phyloP scores from a whole-genome alignment of 2,888 invertebrate species.

The Agonopterix heracliana region DNA sequence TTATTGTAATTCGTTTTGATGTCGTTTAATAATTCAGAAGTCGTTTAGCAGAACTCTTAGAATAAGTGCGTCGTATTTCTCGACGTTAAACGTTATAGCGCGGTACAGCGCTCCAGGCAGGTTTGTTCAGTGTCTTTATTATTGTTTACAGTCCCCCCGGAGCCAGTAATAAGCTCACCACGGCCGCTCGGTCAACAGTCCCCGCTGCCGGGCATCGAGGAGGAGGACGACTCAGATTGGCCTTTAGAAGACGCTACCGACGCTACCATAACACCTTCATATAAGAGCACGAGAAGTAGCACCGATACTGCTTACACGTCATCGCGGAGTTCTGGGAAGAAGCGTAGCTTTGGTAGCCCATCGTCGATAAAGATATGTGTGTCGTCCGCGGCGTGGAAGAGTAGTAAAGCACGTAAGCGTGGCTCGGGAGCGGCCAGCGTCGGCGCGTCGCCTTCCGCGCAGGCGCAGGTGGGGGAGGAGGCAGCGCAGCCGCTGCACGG shows the following conservation, averaged over 20 bases:
- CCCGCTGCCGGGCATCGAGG: slow-evolving; percentile 87
- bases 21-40: slow-evolving; percentile 4
- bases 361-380: slow-evolving; percentile 77
- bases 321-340: slow-evolving; percentile 70
- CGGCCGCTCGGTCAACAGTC: slow-evolving; percentile 81
- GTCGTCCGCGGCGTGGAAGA: slow-evolving; percentile 72
- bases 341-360: slow-evolving; percentile 68
- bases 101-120: slow-evolving; percentile 7
- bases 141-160: slow-evolving; percentile 72
- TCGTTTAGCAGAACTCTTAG: slow-evolving; percentile 34
- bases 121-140: slow-evolving; percentile 40
- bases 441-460: slow-evolving; percentile 38
- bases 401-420: slow-evolving; percentile 71
- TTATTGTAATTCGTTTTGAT: not conserved
- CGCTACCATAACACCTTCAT: slow-evolving; percentile 66
- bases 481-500: slow-evolving; percentile 53
- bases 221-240: slow-evolving; percentile 84
- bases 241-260: slow-evolving; percentile 71
- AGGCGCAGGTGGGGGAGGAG: slow-evolving; percentile 46
- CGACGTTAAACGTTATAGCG: not conserved
- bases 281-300: slow-evolving; percentile 70
- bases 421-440: slow-evolving; percentile 54
- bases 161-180: slow-evolving; percentile 71
- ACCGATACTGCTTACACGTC: slow-evolving; percentile 69
- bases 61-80: not conserved